Base-by-base conservation (phyloP, 2,888 invertebrate species). In the Melinopterus prodromus region DNA sequence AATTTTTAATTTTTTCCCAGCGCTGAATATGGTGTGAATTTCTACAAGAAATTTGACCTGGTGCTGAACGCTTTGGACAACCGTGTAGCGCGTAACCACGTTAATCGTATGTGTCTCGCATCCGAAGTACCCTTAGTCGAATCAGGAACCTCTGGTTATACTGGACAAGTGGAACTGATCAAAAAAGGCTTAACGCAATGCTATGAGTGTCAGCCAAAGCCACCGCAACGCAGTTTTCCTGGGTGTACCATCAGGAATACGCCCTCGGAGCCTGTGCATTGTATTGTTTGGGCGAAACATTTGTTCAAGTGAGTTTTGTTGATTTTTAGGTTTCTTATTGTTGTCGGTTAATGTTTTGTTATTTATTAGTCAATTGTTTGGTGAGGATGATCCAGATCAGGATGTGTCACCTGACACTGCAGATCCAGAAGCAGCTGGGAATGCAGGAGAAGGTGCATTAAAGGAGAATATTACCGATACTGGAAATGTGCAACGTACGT, bases 241-340 rank as follows among this genome's bases (percentile, higher is more conserved):
- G 98, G 99, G 0, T 99, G 99, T 88, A 99, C 99, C 1, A 99
- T 99, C 84, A 92, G 99, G 71, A 99, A 99, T 88, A 99, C 99
- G 0, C 99, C 99, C 0, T 99, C 98, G 0, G 99, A 99, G 89
- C 98, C 98, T 0, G 98, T 99, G 84, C 99, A 99, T 90, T 99
- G 99, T 89, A 98, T 99, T 84, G 99, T 99, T 16, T 99, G 99
- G 99, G 97, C 98, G 0, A 99, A 99, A 89, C 98, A 99, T 91
- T 92, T 99, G 9, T 99, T 99, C 90, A 99, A 99, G 95, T 97
- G 90, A 91, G 92, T 90, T 76, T 53, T 70, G 26, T 26, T 26
- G 26, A 36, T 75, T 78, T n/a, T 36, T 69, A 16, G 12, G 15
- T 78, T 78, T 36, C 9, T 72, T 76, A 74, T 26, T 7, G 14